These are phyloP conservation scores for Drosophila mojavensis DNA, from an alignment of 1,140 invertebrate genomes.

Conservation along the genomic window DNA sequence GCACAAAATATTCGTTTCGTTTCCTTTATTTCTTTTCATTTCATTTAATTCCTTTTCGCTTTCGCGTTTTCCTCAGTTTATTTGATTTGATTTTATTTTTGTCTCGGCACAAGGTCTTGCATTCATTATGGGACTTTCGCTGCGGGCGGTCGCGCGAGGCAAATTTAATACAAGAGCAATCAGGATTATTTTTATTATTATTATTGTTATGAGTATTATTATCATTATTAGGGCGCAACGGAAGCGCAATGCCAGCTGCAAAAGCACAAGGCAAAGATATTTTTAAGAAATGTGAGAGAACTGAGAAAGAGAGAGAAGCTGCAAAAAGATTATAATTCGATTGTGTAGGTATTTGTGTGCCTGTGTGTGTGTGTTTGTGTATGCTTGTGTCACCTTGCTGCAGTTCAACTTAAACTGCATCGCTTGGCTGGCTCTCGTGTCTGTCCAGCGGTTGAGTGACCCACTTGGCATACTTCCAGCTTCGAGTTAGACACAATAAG, in stretches of 20 bases:
- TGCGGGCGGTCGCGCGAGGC: constrained; percentile 13
- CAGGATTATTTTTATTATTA: constrained; percentile 44
- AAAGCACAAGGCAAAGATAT: constrained; percentile 15
- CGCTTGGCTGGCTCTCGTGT: background rate
- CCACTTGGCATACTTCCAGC: constrained; percentile 74
- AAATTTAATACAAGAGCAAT: constrained; percentile 50
- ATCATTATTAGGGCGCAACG: constrained; percentile 37
- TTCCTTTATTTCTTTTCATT: background rate
- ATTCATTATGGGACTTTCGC: constrained; percentile 28
- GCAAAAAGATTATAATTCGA: background rate
- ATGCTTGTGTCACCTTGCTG: constrained; percentile 18
- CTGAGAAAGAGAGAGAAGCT: constrained; percentile 15
- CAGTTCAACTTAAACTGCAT: constrained; percentile 21
- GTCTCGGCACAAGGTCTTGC: constrained; percentile 4
- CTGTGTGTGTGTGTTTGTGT: background rate
- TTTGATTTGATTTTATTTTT: constrained; percentile 3
- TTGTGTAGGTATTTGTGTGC: background rate
- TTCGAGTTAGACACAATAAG: constrained; percentile 45
- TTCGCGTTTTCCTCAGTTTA: background rate
- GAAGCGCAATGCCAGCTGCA: constrained; percentile 8
- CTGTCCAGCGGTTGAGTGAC: constrained; percentile 41
- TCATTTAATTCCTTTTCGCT: background rate
- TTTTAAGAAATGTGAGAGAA: background rate
- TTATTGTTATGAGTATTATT: constrained; percentile 32
- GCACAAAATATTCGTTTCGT: constrained; percentile 19